Base-by-base conservation (phyloP, 2,888 invertebrate species). In the Pegoplata infirma region DNA sequence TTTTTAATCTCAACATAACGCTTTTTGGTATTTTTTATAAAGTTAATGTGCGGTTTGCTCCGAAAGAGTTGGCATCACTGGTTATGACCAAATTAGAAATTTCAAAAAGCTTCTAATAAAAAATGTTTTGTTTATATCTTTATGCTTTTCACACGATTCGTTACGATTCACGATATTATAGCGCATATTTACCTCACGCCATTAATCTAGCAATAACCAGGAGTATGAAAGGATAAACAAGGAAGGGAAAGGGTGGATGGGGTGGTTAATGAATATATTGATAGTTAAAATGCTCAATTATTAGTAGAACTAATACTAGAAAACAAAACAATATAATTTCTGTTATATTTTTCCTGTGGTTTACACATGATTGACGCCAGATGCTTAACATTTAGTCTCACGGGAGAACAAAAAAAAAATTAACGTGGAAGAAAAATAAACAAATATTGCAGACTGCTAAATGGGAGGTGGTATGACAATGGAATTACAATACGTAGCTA, bases 331-430 rank as follows among this genome's bases (percentile, higher is more conserved):
- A 51, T 14, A 55, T 40, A 36, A 23, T n/a, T 61, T 64, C 68
- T 63, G 32, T 23, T n/a, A n/a, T n/a, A n/a, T n/a, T 80, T 59
- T 73, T 63, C 59, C 44, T 80, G 82, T 80, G 82, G 82, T 82
- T 82, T 80, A 78, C 81, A 79, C 80, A 71, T 81, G 82, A 82
- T 81, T 81, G 81, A 75, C 67, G 73, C 56, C 81, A 79, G 80
- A 80, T 81, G 78, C 74, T 69, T 44, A 55, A 73, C 51, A 59
- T n/a, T 23, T 61, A 49, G 32, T 69, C 71, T 64, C 69, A 66
- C 47, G 76, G 68, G 76, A 78, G 72, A 59, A 56, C 28, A 69
- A 56, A 69, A 61, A 73, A n/a, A 21, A 21, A 51, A 51, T 21
- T 23, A 51, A 73, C 59, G 59, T 36, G 49, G 44, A 40, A 63